These are phyloP conservation scores for Coenonympha glycerion DNA, from an alignment of 2,888 invertebrate species.

Conservation along the genomic window DNA sequence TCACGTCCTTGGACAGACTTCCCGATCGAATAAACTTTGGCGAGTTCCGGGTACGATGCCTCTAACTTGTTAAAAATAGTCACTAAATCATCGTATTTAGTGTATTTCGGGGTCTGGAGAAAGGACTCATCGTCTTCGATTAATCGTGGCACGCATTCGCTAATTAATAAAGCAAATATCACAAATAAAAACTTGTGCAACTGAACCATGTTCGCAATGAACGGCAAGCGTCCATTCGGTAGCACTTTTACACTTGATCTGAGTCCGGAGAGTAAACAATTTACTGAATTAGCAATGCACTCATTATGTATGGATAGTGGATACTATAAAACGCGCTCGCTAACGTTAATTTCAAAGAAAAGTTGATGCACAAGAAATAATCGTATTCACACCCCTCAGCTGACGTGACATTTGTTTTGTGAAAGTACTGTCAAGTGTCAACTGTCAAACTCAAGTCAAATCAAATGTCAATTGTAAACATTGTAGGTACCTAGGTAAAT, in stretches of 20 bases:
- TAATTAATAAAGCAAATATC: conserved; percentile 52
- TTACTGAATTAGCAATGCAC: neutral
- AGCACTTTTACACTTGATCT: neutral
- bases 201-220: conserved; percentile 47
- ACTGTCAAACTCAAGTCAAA: no score
- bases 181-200: conserved; percentile 47
- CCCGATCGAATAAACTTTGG: conserved; percentile 85
- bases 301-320: neutral
- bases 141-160: conserved; percentile 50
- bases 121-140: conserved; percentile 72
- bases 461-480: no score
- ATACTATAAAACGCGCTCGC: no score
- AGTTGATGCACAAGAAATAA: no score
- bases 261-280: neutral
- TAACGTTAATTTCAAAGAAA: no score
- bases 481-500: no score
- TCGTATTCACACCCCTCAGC: no score
- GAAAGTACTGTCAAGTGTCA: no score
- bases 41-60: conserved; percentile 80
- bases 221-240: conserved; percentile 7
- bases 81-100: conserved; percentile 82
- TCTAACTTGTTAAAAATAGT: conserved; percentile 78
- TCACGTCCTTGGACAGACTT: conserved; percentile 87
- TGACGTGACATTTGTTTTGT: no score
- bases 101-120: conserved; percentile 77